phyloP scores from a whole-genome alignment of 1,140 invertebrate species.

The Magallana gigas region DNA sequence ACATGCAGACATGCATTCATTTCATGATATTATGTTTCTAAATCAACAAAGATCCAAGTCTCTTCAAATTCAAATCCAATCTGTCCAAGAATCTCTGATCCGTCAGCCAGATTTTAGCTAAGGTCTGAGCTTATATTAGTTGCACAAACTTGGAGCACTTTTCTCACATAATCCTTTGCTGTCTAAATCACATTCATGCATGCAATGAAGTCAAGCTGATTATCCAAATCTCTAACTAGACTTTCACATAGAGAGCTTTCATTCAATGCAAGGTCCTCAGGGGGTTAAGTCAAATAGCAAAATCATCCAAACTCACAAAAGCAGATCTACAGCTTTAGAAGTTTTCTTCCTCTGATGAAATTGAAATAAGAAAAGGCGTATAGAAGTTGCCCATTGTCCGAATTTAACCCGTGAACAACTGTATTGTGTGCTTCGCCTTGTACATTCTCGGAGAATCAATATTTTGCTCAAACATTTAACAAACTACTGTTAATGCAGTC shows the following conservation, averaged over 20 bases:
- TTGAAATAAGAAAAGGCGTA: not conserved
- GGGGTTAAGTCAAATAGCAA: not conserved
- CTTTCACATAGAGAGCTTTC: not conserved
- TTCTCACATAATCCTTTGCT: not conserved
- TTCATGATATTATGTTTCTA: no score
- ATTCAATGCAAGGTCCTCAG: not conserved
- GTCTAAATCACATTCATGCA: not conserved
- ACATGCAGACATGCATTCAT: no score
- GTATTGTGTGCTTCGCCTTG: not conserved
- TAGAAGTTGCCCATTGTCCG: not conserved
- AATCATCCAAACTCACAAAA: not conserved
- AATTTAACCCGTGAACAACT: slow-evolving; percentile 1
- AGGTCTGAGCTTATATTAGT: not conserved
- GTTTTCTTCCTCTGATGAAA: not conserved
- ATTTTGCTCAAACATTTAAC: not conserved
- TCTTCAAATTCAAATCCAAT: not conserved
- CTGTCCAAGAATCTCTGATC: not conserved
- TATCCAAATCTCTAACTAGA: not conserved
- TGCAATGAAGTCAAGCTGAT: not conserved
- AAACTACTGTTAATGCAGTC: not conserved
- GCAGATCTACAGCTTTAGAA: not conserved
- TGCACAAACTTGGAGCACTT: no score
- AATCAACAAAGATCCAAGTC: no score
- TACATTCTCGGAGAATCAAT: not conserved
- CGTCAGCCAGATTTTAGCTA: not conserved